Conservation (phyloP, 2,113 vertebrate genomes). For the Oreochromis tanganicae region DNA sequence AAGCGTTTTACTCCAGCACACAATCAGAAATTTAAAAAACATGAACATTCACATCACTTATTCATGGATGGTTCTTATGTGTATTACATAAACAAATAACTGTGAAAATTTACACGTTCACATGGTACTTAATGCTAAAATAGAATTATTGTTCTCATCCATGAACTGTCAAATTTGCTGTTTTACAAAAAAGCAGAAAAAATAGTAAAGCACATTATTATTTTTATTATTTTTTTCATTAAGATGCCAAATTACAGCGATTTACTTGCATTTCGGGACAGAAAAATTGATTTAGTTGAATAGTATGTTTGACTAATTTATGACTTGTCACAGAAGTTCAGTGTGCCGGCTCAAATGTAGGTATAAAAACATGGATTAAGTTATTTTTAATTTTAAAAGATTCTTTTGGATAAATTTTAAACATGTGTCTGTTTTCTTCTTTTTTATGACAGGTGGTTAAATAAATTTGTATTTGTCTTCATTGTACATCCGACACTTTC, state of each 20-base stretch:
- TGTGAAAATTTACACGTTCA: background rate
- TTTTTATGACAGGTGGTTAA: too few relatives aligned
- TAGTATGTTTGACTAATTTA: background rate
- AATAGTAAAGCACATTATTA: background rate
- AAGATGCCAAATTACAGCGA: background rate
- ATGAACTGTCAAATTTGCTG: background rate
- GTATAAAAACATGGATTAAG: background rate
- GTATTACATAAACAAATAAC: background rate
- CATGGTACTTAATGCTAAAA: background rate
- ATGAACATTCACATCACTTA: background rate
- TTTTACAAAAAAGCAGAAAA: background rate
- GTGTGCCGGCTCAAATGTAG: background rate
- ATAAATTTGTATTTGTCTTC: too few relatives aligned
- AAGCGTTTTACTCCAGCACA: background rate
- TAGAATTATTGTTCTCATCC: background rate
- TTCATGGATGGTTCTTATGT: background rate
- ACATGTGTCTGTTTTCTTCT: too few relatives aligned
- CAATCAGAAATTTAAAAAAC: background rate
- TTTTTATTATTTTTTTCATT: background rate
- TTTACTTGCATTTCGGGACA: background rate
- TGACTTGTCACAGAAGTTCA: background rate
- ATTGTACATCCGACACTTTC: too few relatives aligned
- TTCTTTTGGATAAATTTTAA: too few relatives aligned
- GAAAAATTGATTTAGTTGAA: background rate
- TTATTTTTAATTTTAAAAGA: background rate